Evolutionary conservation across 2,113 vertebrate genomes (phyloP), one percentile per base, ranked within the genome.

Genomic region (Anolis carolinensis): DNA sequence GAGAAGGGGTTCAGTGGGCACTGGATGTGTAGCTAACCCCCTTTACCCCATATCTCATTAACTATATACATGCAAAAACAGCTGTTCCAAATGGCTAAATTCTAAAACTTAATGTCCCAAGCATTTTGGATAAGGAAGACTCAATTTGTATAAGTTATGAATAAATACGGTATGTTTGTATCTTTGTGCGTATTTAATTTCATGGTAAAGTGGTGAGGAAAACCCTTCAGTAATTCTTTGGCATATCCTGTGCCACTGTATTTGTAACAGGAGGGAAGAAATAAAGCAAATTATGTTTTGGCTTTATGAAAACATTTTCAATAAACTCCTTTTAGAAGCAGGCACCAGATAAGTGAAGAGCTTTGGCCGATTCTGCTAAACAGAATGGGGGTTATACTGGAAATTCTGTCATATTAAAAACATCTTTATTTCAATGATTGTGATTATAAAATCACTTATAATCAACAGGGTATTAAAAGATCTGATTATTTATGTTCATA

Each of bases 391-490:
- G 65, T n/a, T 74, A 67, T 18, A 85, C 44, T 85, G 77, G 36
- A 67, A 74, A 68, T 75, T 55, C 71, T 76, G 3, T 44, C 77
- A 80, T 84, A 82, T 87, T 90, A 67, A 84, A 68, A 75, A 81
- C 81, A 78, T 88, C 83, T 80, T 91, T 92, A 85, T 89, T 93
- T 71, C 88, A 88, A 85, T 14, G 72, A 81, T 68, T 77, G 72
- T 59, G 87, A 82, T 92, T 93, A 90, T 77, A 88, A 72, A 90
- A 27, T 89, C 76, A 85, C 48, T 92, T 92, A 87, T 48, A 92
- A 91, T 88, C 89, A 89, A 55, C 83, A 78, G 44, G 72, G 36
- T 87, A 81, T 90, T 89, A 89, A 91, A 87, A 92, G 74, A 36
- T 34, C 90, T 50, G 65, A 73, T 92, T 92, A 90, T 89, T 91